Evolutionary conservation across 2,797 vertebrate species (phyloP), one percentile per base, ranked within the genome.

Genomic region (Pempheris klunzingeri): DNA sequence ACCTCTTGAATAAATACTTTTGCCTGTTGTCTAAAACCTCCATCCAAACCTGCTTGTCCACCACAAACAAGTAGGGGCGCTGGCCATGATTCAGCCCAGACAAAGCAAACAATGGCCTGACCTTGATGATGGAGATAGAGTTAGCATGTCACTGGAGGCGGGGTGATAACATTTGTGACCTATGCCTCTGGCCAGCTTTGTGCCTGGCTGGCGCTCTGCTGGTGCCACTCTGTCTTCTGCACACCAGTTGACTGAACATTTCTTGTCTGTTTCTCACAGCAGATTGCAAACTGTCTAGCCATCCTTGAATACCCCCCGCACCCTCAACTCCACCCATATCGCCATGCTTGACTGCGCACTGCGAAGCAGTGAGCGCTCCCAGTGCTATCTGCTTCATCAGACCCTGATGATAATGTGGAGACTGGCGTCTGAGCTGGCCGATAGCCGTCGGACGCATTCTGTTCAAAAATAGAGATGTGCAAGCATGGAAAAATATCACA

Each of bases 181-280:
- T 90, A 86, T 87, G 82, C 82, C 89, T 90, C 89, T 85, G 86
- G 87, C 74, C 81, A 83, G 82, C 85, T 88, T 54, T 75, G 82
- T 78, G 84, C 73, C 84, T 83, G 83, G 85, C 83, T 86, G 90
- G 81, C 80, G 85, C 90, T 80, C 52, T 46, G 32, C 85, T 92
- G 93, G 95, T 95, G 94, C 94, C 94, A 91, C 83, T 81, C 85
- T 92, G 93, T 95, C 94, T 94, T 94, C 79, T 62, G 67, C 79
- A 74, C 77, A 82, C 76, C 85, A 89, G 87, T 82, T 88, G 88
- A 89, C 87, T 92, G 82, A 81, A 85, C 90, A 81, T 82, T 87
- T 89, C 84, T 90, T 86, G 84, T 88, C 89, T 90, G 82, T 91
- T 94, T 94, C 93, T 93, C 92, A 93, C 83, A 92, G 87, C 82